These are phyloP conservation scores for Aricia agestis DNA, from an alignment of 1,140 invertebrate genomes.

Conservation along the genomic window DNA sequence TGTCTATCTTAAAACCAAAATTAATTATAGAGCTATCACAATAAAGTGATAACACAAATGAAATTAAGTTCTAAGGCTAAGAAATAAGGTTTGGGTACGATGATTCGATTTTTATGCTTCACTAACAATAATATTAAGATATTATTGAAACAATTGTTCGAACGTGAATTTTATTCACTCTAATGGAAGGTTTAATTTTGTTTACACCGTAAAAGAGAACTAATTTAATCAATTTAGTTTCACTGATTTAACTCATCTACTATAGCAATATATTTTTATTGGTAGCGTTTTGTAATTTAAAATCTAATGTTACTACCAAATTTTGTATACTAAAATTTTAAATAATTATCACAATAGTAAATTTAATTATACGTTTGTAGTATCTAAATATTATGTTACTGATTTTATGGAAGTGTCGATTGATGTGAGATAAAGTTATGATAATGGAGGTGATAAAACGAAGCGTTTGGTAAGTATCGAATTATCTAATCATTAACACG, in stretches of 20 bases:
- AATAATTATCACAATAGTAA: slow-evolving; percentile 2
- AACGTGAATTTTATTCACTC: not conserved
- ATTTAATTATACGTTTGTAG: not conserved
- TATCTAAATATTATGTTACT: not conserved
- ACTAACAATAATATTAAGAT: not conserved
- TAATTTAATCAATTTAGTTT: slow-evolving; percentile 64
- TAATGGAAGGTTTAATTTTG: not conserved
- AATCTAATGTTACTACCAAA: slow-evolving; percentile 28
- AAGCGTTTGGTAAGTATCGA: not conserved
- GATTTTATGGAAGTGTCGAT: slow-evolving; percentile 1
- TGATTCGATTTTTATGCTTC: not conserved
- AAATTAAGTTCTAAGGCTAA: not conserved
- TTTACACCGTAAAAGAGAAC: slow-evolving; percentile 28
- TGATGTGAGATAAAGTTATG: not conserved
- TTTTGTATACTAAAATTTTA: not conserved
- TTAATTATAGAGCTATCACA: not conserved
- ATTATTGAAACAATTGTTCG: not conserved
- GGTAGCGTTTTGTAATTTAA: slow-evolving; percentile 58
- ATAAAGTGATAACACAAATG: not conserved
- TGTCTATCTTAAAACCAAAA: slow-evolving; percentile 27
- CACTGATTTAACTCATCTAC: slow-evolving; percentile 69
- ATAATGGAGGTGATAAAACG: not conserved
- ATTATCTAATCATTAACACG: not conserved
- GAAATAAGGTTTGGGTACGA: not conserved
- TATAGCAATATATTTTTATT: slow-evolving; percentile 63